Conservation (phyloP, 64 coral and sea anemone genomes). For the Trachythela sp. region DNA sequence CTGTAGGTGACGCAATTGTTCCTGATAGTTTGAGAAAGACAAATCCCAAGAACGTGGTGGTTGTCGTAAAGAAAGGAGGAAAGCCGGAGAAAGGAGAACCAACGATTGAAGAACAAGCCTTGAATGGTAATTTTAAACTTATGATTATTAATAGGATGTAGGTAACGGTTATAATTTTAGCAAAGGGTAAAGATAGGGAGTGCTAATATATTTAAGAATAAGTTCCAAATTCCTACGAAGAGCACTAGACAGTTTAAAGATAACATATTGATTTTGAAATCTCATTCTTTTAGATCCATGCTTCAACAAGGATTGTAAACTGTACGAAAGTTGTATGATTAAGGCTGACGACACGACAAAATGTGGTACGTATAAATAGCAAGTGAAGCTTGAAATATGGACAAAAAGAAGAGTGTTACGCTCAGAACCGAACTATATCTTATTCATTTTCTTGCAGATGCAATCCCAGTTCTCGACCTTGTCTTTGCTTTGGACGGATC, state of each 20-base stretch:
- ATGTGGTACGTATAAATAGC: background rate
- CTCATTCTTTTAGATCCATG: background rate
- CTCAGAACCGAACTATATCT: background rate
- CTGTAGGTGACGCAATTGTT: slow-evolving; percentile 36
- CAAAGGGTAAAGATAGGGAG: too few relatives aligned
- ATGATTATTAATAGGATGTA: background rate
- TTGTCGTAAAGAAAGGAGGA: slow-evolving; percentile 30
- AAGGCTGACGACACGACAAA: background rate
- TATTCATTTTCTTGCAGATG: background rate
- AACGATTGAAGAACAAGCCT: background rate
- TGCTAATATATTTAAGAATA: background rate
- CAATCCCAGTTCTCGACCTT: slow-evolving; percentile 42
- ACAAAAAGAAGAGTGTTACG: too few relatives aligned
- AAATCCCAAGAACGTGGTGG: background rate
- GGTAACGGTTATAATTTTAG: background rate
- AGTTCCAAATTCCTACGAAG: background rate
- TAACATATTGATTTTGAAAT: background rate
- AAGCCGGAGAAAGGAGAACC: slow-evolving; percentile 31
- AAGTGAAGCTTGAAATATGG: background rate
- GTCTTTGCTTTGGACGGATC: slow-evolving; percentile 45
- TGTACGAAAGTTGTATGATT: background rate
- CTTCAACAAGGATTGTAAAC: background rate
- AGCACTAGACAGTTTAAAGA: background rate
- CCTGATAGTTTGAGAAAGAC: slow-evolving; percentile 23
- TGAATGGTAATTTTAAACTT: background rate